Evolutionary conservation across 1,140 invertebrate species (phyloP).

Genomic region (Brachionus paranguensis): DNA sequence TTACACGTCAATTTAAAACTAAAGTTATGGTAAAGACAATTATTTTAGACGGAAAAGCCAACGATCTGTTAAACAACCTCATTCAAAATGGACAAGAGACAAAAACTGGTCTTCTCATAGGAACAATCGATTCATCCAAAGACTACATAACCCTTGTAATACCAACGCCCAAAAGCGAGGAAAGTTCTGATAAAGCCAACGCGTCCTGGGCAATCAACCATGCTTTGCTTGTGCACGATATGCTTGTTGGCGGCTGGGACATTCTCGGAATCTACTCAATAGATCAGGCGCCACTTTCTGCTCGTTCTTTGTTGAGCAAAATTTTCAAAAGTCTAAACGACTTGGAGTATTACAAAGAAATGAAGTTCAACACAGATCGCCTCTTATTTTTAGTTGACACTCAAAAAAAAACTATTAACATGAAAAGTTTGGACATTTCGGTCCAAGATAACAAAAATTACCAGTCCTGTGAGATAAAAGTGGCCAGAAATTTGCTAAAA

Average conservation of each 20-base stretch:
- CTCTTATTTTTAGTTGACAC: slow-evolving; percentile 30
- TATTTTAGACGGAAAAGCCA: not conserved
- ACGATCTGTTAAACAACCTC: not conserved
- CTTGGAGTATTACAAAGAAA: slow-evolving; percentile 31
- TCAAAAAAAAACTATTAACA: slow-evolving; percentile 14
- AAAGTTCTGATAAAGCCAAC: not conserved
- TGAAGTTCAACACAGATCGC: slow-evolving; percentile 24
- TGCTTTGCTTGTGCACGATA: slow-evolving; percentile 12
- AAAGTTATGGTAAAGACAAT: slow-evolving; percentile 38
- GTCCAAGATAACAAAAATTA: not conserved
- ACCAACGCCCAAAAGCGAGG: not conserved
- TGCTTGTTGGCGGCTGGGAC: slow-evolving; percentile 19
- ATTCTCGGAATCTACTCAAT: slow-evolving; percentile 29
- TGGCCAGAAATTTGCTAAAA: not conserved
- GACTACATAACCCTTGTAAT: slow-evolving; percentile 12
- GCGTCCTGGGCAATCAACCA: not conserved
- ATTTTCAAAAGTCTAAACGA: not conserved
- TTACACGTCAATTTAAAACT: slow-evolving; percentile 23
- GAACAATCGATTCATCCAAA: not conserved
- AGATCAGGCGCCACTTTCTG: not conserved
- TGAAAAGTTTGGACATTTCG: slow-evolving; percentile 19
- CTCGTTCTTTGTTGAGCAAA: not conserved
- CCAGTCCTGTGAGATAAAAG: slow-evolving; percentile 11
- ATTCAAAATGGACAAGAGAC: not conserved
- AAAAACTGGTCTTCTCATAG: slow-evolving; percentile 30